Conservation (phyloP, 2,113 vertebrate species). For the Orientallactaga bullata region DNA sequence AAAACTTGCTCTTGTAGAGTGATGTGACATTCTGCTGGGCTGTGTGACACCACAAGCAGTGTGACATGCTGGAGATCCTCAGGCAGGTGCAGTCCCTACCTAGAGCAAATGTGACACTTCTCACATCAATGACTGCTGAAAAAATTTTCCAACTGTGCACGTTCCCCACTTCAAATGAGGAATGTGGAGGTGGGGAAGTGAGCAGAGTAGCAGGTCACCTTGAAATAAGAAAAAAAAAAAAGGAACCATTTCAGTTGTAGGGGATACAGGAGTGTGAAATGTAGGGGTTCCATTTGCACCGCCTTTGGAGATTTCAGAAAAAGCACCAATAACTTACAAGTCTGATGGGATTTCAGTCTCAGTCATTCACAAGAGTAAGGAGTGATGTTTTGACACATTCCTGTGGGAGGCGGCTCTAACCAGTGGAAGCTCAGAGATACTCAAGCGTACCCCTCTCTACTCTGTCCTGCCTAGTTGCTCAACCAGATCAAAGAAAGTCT, state of each 20-base stretch:
- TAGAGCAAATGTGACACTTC: conserved; percentile 1
- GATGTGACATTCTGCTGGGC: neutral
- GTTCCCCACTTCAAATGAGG: neutral
- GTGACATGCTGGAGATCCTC: neutral
- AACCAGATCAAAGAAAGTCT: neutral
- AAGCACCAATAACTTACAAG: neutral
- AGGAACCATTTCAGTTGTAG: neutral
- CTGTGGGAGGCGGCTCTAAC: neutral
- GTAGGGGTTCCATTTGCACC: neutral
- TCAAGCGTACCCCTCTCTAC: neutral
- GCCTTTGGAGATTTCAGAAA: conserved; percentile 25
- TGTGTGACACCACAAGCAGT: neutral
- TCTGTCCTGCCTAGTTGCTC: neutral
- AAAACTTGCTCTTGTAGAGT: neutral
- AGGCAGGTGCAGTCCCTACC: neutral
- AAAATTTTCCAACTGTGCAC: conserved; percentile 25
- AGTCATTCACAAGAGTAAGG: neutral
- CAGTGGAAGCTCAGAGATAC: neutral
- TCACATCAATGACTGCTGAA: neutral
- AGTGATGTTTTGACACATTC: neutral
- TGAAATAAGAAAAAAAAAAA: neutral
- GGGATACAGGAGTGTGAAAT: neutral
- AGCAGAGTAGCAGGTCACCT: neutral
- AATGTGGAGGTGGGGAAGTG: accelerated
- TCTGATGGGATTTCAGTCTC: neutral